Base-by-base conservation (phyloP, 2,113 vertebrate genomes). In the Gyps fulvus region DNA sequence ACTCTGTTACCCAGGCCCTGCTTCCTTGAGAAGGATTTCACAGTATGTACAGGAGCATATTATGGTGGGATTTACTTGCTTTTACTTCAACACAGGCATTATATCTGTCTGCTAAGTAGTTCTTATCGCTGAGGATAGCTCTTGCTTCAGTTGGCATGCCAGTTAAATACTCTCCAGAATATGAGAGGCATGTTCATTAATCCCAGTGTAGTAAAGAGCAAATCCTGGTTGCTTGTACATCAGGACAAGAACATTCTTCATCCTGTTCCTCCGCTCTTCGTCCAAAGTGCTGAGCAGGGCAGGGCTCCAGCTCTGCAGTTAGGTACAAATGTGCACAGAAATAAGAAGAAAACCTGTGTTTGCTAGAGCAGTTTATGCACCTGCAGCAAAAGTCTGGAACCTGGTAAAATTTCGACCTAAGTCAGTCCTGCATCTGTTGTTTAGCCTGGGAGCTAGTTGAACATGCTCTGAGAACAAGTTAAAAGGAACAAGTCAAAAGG, bases 131-230 rank as follows among this genome's bases (percentile, higher is more conserved):
- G 26, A 93, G 81, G 55, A 49, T 65, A 95, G 87, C 73, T 83
- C 78, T 91, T 87, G 40, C 91, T 95, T 94, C 76, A 77, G 73
- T 45, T 94, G 49, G 78, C 78, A 85, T 42, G 54, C 34, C 70
- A 88, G 87, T 89, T 91, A 93, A 95, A 95, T 91, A 76, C 83
- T 89, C 81, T 83, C 66, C 89, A 85, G 81, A 85, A 83, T 83
- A 90, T 38, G 89, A 91, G 40, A 87, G 87, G 59, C 70, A 58
- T 73, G 26, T 45, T 85, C 71, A 88, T 91, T 91, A 95, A 93
- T 76, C 67, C 73, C 42, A 47, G 45, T 18, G 40, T 49, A 91
- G 79, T 31, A 96, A 87, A 63, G 45, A 93, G 47, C 34, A 95
- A 92, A 90, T 94, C 61, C 66, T 71, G 27, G 40, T 59, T 86